phyloP scores from a whole-genome alignment of 1,140 invertebrate species.

The Rhizoglyphus robini region DNA sequence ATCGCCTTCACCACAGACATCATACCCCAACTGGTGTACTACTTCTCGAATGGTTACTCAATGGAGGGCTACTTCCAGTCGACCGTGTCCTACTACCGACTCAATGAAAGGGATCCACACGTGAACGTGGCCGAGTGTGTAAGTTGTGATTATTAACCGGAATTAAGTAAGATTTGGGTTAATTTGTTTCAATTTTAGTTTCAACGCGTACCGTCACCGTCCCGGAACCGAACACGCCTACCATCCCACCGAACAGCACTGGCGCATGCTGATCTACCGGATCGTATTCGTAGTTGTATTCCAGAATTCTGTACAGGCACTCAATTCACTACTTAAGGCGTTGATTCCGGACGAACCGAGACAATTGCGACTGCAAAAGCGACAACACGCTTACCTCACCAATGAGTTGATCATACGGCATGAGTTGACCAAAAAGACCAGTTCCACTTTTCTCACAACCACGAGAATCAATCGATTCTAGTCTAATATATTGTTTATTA shows the following conservation, averaged over 20 bases:
- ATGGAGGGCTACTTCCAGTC: slow-evolving; percentile 65
- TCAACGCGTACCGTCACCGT: background rate
- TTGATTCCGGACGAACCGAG: slow-evolving; percentile 70
- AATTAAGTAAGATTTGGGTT: too few species aligned
- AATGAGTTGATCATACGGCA: slow-evolving; percentile 76
- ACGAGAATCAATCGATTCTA: too few species aligned
- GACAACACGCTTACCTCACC: slow-evolving; percentile 68
- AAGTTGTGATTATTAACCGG: too few species aligned
- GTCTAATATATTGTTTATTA: too few species aligned
- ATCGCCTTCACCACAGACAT: slow-evolving; percentile 98
- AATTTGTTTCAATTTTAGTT: too few species aligned
- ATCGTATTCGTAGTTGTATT: slow-evolving; percentile 81
- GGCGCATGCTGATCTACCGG: slow-evolving; percentile 76
- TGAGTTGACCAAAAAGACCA: slow-evolving; percentile 47
- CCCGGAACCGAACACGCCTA: slow-evolving; percentile 37
- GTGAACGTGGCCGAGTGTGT: slow-evolving; percentile 34
- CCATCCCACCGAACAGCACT: slow-evolving; percentile 59
- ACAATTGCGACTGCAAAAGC: slow-evolving; percentile 56
- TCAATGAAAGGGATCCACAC: background rate
- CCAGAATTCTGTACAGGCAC: slow-evolving; percentile 70
- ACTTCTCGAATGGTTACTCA: slow-evolving; percentile 41
- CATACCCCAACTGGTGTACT: slow-evolving; percentile 78
- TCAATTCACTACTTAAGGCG: slow-evolving; percentile 67
- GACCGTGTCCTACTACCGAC: slow-evolving; percentile 47
- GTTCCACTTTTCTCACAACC: too few species aligned